Evolutionary conservation across 2,888 invertebrate genomes (phyloP).

Genomic region (Lasius fuliginosus): DNA sequence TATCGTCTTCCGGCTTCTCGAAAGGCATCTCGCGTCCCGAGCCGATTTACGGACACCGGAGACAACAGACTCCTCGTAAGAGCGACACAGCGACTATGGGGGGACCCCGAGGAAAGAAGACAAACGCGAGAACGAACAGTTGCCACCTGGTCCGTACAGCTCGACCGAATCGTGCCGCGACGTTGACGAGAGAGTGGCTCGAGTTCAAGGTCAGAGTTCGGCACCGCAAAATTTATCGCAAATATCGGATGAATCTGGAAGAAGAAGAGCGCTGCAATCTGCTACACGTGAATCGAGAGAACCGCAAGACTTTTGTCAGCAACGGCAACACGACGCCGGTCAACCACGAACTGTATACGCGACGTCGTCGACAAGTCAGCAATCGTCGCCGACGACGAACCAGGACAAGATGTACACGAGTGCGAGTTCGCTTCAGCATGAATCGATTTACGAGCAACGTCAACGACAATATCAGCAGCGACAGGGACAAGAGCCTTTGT

Average conservation of each 20-base stretch:
- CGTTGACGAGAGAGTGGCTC: slow-evolving; percentile 55
- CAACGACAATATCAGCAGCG: slow-evolving; percentile 46
- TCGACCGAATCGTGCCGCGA: slow-evolving; percentile 7
- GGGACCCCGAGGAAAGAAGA: background rate
- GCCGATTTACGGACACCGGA: slow-evolving; percentile 74
- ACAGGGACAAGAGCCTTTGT: slow-evolving; percentile 63
- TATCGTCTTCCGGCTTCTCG: background rate
- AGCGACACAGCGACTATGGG: background rate
- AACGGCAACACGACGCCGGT: slow-evolving; percentile 9
- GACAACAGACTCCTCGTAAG: slow-evolving; percentile 21
- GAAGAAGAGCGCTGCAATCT: slow-evolving; percentile 5
- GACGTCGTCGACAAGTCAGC: background rate
- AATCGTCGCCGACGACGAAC: slow-evolving; percentile 21
- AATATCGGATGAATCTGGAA: slow-evolving; percentile 26
- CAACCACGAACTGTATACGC: slow-evolving; percentile 1
- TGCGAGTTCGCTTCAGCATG: slow-evolving; percentile 28
- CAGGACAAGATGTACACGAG: slow-evolving; percentile 45
- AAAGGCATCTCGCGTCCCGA: slow-evolving; percentile 76
- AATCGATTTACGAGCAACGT: slow-evolving; percentile 49
- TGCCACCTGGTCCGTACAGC: background rate
- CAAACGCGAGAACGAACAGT: slow-evolving; percentile 14
- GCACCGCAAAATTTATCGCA: background rate
- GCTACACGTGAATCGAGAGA: slow-evolving; percentile 10
- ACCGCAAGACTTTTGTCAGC: slow-evolving; percentile 13
- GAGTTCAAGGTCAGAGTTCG: slow-evolving; percentile 54